These are phyloP conservation scores for Eupeodes luniger DNA, from an alignment of 2,888 invertebrate genomes.

Conservation along the genomic window DNA sequence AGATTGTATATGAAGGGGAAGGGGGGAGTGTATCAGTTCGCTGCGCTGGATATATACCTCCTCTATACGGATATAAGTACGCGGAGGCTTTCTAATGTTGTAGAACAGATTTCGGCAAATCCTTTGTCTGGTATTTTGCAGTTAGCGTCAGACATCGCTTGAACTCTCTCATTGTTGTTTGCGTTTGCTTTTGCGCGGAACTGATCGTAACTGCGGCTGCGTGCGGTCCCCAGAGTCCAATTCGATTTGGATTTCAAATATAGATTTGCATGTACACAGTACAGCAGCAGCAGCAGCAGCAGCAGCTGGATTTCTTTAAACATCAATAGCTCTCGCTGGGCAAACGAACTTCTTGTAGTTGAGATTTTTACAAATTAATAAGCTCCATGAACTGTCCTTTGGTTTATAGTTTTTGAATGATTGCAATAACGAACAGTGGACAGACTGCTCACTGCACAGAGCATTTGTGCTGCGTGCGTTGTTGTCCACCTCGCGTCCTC, in stretches of 20 bases:
- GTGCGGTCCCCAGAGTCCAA: constrained; percentile 52
- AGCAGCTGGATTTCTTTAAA: constrained; percentile 46
- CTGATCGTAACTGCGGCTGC: constrained; percentile 37
- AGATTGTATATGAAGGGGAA: constrained; percentile 13
- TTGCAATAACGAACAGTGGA: constrained; percentile 44
- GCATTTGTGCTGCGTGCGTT: constrained; percentile 67
- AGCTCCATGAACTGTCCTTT: constrained; percentile 68
- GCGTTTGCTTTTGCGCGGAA: constrained; percentile 19
- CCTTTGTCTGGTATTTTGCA: constrained; percentile 65
- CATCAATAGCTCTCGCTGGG: constrained; percentile 39
- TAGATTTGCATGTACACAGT: constrained; percentile 56
- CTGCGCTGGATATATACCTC: not conserved
- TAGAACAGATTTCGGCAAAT: constrained; percentile 72
- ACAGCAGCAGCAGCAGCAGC: constrained; percentile 17
- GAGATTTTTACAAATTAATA: constrained; percentile 76
- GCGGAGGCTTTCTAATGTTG: constrained; percentile 72
- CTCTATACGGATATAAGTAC: not conserved
- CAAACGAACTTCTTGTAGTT: constrained; percentile 71
- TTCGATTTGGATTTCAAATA: constrained; percentile 48
- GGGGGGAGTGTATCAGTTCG: not conserved
- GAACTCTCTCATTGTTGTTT: constrained; percentile 63
- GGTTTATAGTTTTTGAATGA: constrained; percentile 17
- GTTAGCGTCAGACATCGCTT: constrained; percentile 52
- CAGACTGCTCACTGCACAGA: constrained; percentile 41
- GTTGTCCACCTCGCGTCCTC: constrained; percentile 61